Evolutionary conservation across 2,888 invertebrate genomes (phyloP).

Genomic region (Brenthis hecate): DNA sequence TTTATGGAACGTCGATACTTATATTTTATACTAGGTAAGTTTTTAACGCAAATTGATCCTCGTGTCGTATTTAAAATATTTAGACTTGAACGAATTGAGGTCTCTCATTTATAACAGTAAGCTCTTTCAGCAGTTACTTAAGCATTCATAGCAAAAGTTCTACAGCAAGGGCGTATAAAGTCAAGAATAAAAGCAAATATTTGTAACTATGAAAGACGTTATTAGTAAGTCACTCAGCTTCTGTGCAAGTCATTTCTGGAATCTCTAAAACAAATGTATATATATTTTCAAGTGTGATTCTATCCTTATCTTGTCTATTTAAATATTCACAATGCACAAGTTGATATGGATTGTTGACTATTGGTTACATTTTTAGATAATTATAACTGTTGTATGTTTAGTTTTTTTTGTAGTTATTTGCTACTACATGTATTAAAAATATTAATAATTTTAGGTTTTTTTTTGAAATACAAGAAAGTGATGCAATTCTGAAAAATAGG

Average conservation of each 20-base stretch:
- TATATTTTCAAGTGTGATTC: background rate
- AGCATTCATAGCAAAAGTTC: constrained; percentile 23
- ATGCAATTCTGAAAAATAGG: no score
- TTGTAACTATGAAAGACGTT: constrained; percentile 21
- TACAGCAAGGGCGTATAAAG: constrained; percentile 17
- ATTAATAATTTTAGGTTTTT: no score
- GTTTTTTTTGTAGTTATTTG: no score
- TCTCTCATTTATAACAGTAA: constrained; percentile 14
- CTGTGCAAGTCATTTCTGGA: background rate
- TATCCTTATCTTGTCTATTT: background rate
- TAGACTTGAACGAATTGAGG: constrained; percentile 12
- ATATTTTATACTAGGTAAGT: no score
- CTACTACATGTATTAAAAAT: no score
- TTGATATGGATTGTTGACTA: no score
- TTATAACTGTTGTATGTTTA: no score
- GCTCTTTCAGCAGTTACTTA: constrained; percentile 21
- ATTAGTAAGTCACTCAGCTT: constrained; percentile 16
- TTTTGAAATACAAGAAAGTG: no score
- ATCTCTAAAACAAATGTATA: background rate
- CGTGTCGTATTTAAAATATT: constrained; percentile 6
- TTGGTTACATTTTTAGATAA: no score
- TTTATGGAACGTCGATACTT: no score
- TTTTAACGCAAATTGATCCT: no score
- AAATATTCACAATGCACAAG: no score
- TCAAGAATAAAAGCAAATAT: constrained; percentile 23